phyloP scores from a whole-genome alignment of 64 coral and sea anemone species.

The Pocillopora damicornis region DNA sequence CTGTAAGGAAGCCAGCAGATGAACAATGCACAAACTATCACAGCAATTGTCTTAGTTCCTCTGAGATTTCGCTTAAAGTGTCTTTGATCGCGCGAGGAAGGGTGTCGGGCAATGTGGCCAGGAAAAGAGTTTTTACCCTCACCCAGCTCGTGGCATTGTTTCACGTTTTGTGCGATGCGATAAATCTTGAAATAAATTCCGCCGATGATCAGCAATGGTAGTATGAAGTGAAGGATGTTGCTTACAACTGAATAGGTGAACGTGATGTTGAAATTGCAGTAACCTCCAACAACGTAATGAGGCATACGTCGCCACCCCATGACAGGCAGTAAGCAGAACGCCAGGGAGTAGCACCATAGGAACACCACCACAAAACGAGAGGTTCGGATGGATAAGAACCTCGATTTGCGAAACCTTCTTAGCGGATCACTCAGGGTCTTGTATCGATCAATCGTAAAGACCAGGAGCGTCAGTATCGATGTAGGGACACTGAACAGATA shows the following conservation, averaged over 20 bases:
- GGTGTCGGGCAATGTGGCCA: background rate
- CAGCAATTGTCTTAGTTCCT: slow-evolving; percentile 77
- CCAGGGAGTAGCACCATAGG: slow-evolving; percentile 74
- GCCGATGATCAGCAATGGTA: slow-evolving; percentile 69
- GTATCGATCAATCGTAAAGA: slow-evolving; percentile 75
- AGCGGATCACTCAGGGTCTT: slow-evolving; percentile 78
- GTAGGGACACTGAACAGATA: slow-evolving; percentile 74
- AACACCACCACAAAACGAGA: slow-evolving; percentile 48
- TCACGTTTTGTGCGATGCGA: slow-evolving; percentile 57
- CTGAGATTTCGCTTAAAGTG: slow-evolving; percentile 65
- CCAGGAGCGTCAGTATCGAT: slow-evolving; percentile 76
- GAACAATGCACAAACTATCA: slow-evolving; percentile 83
- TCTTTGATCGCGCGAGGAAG: slow-evolving; percentile 11
- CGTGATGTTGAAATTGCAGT: slow-evolving; percentile 67
- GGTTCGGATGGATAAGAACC: slow-evolving; percentile 43
- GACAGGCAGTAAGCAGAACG: slow-evolving; percentile 63
- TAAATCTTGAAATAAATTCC: slow-evolving; percentile 80
- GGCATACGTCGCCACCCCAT: slow-evolving; percentile 68
- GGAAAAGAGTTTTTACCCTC: background rate
- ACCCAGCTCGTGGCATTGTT: background rate
- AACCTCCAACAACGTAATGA: background rate
- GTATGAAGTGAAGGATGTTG: slow-evolving; percentile 78
- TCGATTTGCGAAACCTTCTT: slow-evolving; percentile 45
- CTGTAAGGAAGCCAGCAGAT: slow-evolving; percentile 86
- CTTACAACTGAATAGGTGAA: slow-evolving; percentile 59